Evolutionary conservation across 2,888 invertebrate genomes (phyloP).

Genomic region (Scaptomyza caliginosa): DNA sequence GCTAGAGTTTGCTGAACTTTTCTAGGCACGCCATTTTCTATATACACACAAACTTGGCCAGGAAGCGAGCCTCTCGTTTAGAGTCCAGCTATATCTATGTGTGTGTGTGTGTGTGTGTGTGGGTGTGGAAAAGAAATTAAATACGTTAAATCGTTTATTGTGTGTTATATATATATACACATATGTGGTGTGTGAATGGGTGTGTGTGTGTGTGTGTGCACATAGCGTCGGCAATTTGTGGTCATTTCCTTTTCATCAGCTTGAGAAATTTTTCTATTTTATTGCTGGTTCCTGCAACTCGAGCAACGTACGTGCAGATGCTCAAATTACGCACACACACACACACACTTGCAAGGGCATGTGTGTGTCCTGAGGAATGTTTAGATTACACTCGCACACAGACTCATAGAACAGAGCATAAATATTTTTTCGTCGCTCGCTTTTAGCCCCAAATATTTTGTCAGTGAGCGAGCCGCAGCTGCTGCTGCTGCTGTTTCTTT

Average conservation of each 20-base stretch:
- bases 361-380: constrained; percentile 41
- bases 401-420: constrained; percentile 25
- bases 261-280: constrained; percentile 56
- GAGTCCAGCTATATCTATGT: constrained; percentile 14
- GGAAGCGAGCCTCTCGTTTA: constrained; percentile 17
- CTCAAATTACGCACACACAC: constrained; percentile 41
- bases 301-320: constrained; percentile 67
- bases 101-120: constrained; percentile 6
- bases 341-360: too few relatives aligned
- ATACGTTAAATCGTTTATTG: constrained; percentile 69
- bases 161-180: not conserved
- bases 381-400: constrained; percentile 42
- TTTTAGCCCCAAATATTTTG: constrained; percentile 46
- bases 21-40: constrained; percentile 48
- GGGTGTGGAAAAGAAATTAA: constrained; percentile 56
- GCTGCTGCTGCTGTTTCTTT: constrained; percentile 12
- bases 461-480: constrained; percentile 16
- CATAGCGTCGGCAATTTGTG: constrained; percentile 70
- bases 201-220: constrained; percentile 31
- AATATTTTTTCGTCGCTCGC: constrained; percentile 48
- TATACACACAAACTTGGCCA: not conserved
- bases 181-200: constrained; percentile 1
- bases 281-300: constrained; percentile 47
- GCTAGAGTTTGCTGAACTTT: constrained; percentile 58
- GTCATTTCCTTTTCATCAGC: constrained; percentile 79